Evolutionary conservation across 2,888 invertebrate genomes (phyloP).

Genomic region (Drosophila maculinotata): DNA sequence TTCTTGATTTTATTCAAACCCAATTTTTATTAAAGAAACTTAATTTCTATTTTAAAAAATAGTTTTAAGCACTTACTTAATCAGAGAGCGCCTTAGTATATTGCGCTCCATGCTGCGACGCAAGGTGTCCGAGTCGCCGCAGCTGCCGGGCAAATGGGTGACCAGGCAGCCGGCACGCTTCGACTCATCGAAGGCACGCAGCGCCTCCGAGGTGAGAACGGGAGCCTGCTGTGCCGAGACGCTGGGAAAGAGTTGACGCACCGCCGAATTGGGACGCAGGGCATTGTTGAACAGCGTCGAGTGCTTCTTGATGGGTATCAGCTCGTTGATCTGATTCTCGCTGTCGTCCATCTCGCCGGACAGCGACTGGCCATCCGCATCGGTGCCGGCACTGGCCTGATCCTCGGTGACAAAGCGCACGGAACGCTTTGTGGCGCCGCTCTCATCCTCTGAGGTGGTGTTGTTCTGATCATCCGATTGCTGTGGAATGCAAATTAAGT

Average conservation of each 20-base stretch:
- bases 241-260: conserved; percentile 92
- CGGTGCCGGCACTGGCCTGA: conserved; percentile 74
- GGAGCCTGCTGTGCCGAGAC: conserved; percentile 87
- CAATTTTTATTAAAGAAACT: too few species aligned
- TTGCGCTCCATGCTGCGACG: conserved; percentile 93
- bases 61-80: conserved; percentile 89
- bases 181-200: conserved; percentile 89
- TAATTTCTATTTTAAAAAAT: too few species aligned
- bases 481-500: conserved; percentile 15
- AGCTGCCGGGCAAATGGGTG: conserved; percentile 82
- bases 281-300: conserved; percentile 85
- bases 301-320: conserved; percentile 85
- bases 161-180: conserved; percentile 86
- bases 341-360: conserved; percentile 77
- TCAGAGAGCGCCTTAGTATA: conserved; percentile 91
- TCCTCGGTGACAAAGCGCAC: conserved; percentile 88
- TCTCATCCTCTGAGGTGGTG: conserved; percentile 85
- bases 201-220: conserved; percentile 90
- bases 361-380: conserved; percentile 76
- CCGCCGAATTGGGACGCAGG: conserved; percentile 90
- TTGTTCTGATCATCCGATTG: conserved; percentile 84
- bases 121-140: conserved; percentile 88
- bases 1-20: too few species aligned
- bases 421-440: conserved; percentile 87
- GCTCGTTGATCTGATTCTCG: conserved; percentile 84